These are phyloP conservation scores for Sorex araneus DNA, from an alignment of 2,113 vertebrate genomes.

Conservation along the genomic window DNA sequence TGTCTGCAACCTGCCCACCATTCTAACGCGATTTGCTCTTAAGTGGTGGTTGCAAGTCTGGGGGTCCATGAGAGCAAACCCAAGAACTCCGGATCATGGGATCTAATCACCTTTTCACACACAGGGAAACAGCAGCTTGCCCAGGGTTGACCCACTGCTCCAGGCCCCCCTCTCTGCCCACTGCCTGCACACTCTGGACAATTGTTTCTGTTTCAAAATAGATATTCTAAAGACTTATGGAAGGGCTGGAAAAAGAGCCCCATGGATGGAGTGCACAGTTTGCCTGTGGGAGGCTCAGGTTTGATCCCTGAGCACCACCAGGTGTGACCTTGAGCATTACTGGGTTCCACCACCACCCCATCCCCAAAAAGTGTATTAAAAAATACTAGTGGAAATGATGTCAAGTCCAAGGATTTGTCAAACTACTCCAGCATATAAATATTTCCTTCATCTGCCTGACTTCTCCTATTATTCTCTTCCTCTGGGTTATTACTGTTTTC, in stretches of 20 bases:
- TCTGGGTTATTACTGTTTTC: slow-evolving; percentile 61
- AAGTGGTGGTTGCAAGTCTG: background rate
- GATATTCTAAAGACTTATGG: background rate
- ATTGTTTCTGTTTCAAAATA: slow-evolving; percentile 25
- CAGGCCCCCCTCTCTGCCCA: background rate
- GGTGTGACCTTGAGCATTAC: too few species aligned
- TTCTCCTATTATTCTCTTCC: slow-evolving; percentile 16
- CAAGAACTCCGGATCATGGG: background rate
- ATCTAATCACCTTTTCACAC: background rate
- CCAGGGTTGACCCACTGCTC: background rate
- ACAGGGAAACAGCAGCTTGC: background rate
- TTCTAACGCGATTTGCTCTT: background rate
- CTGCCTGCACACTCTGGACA: background rate
- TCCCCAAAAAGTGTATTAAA: too few species aligned
- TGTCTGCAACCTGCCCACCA: background rate
- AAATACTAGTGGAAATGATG: too few species aligned
- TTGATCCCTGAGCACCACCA: too few species aligned
- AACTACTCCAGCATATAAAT: fast-evolving
- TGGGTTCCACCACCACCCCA: too few species aligned
- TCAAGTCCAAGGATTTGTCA: background rate
- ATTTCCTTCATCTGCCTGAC: background rate
- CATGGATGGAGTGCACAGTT: too few species aligned
- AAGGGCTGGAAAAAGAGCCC: background rate
- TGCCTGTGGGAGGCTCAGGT: background rate
- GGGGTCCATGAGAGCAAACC: background rate